Conservation (phyloP, 2,113 vertebrate genomes). For the Bagarius yarrelli region DNA sequence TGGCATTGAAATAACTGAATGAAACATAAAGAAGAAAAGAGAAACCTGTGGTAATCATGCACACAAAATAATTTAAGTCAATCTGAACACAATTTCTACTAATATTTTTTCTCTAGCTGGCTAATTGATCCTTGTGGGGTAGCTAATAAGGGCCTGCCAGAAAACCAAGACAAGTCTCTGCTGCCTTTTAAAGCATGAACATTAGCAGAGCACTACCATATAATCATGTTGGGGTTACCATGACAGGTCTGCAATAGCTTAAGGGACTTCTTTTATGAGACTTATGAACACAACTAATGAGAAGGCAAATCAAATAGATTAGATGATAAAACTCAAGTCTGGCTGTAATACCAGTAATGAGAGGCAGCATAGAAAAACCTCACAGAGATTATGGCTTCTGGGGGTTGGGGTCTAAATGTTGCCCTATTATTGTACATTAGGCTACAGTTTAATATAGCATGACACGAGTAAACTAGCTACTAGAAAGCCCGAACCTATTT, state of each 20-base stretch:
- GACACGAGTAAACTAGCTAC: too few relatives aligned
- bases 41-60: too few relatives aligned
- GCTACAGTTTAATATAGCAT: conserved; percentile 19
- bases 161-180: not conserved
- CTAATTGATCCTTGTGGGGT: not conserved
- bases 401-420: conserved; percentile 29
- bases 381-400: not conserved
- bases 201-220: not conserved
- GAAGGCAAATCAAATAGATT: conserved; percentile 25
- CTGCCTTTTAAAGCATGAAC: not conserved
- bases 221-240: conserved; percentile 2
- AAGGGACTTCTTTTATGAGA: conserved; percentile 10
- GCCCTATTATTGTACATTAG: conserved; percentile 36
- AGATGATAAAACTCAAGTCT: not conserved
- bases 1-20: too few relatives aligned
- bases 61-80: too few relatives aligned
- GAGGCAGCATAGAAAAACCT: not conserved
- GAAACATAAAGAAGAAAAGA: too few relatives aligned
- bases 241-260: conserved; percentile 15
- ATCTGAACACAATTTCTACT: too few relatives aligned
- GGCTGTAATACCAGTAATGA: not conserved
- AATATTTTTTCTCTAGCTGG: too few relatives aligned
- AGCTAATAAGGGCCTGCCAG: conserved; percentile 15
- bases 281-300: conserved; percentile 25
- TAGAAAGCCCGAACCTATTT: too few relatives aligned